Base-by-base conservation (phyloP, 2,888 invertebrate genomes). In the Latrodectus elegans region DNA sequence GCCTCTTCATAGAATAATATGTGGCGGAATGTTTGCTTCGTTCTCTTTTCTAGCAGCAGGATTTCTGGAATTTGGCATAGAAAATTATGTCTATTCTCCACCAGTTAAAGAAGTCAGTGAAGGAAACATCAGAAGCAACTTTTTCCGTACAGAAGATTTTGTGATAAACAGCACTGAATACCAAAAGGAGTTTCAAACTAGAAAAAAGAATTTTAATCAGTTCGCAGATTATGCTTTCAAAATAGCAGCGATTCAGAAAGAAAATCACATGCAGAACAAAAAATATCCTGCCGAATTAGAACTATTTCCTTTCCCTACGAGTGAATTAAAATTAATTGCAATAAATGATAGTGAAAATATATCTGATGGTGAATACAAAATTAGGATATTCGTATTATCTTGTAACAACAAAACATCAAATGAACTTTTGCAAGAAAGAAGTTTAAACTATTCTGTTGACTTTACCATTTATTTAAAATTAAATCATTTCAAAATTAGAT, bases 11-110 rank as follows among this genome's bases (percentile, higher is more conserved):
- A 95, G 97, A 92, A 95, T 99, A 93, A 95, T 95, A 0, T 94
- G 95, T 91, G 99, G 99, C 8, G 98, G 99, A 68, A 91, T 97
- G 22, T 92, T 99, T 1, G 97, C 97, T 0, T 95, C 96, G 0
- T 86, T 94, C 0, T 95, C 99, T 0, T 99, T 99, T 91, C 92
- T 96, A 15, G 93, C 97, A 52, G 97, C 99, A 0, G 98, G 95
- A 4, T 91, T 96, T 14, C 94, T 99, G 0, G 96, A 97, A 92
- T 91, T 96, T 0, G 92, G 94, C 53, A 93, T 97, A 82, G 94
- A 96, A 94, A 95, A 95, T 91, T 91, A 91, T 64, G 14, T 77
- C 6, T 89, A 89, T 6, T 38, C 65, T 38, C 9, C n/a, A 4
- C 84, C 89, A 11, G 38, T n/a, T 4, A 8, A 71, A 12, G 89